Conservation (phyloP, 2,888 invertebrate species). For the Cephonodes hylas region DNA sequence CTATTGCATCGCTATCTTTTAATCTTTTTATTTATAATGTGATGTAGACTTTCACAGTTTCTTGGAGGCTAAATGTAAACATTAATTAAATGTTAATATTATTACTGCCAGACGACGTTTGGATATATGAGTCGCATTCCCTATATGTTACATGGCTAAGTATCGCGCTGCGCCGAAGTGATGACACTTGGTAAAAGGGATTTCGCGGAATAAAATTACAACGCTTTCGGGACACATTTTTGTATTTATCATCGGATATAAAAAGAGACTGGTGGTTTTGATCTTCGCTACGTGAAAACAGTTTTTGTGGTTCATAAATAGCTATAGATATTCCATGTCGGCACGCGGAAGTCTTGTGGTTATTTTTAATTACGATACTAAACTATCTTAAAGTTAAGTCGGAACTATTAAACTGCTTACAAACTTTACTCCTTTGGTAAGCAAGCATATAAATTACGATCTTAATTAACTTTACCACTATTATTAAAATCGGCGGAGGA, state of each 20-base stretch:
- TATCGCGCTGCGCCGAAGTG: not conserved
- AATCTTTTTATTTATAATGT: not conserved
- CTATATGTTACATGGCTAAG: not conserved
- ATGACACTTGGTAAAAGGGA: not conserved
- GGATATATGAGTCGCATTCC: not conserved
- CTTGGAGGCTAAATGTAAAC: constrained; percentile 1
- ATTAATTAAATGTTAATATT: not conserved
- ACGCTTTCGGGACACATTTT: too few species aligned
- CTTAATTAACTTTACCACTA: not conserved
- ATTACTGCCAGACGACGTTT: not conserved
- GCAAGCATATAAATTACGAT: not conserved
- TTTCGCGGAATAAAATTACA: not conserved
- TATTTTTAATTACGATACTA: too few species aligned
- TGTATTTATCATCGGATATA: too few species aligned
- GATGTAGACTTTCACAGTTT: constrained; percentile 5
- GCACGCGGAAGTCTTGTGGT: too few species aligned
- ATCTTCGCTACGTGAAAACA: too few species aligned
- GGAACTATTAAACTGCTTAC: too few species aligned
- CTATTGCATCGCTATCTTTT: not conserved
- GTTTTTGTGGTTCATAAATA: too few species aligned
- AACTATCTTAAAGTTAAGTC: too few species aligned
- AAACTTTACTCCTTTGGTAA: too few species aligned
- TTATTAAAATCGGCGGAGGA: not conserved
- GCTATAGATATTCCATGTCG: too few species aligned
- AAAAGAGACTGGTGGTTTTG: too few species aligned